phyloP scores from a whole-genome alignment of 2,797 vertebrate species.

The Huso huso region DNA sequence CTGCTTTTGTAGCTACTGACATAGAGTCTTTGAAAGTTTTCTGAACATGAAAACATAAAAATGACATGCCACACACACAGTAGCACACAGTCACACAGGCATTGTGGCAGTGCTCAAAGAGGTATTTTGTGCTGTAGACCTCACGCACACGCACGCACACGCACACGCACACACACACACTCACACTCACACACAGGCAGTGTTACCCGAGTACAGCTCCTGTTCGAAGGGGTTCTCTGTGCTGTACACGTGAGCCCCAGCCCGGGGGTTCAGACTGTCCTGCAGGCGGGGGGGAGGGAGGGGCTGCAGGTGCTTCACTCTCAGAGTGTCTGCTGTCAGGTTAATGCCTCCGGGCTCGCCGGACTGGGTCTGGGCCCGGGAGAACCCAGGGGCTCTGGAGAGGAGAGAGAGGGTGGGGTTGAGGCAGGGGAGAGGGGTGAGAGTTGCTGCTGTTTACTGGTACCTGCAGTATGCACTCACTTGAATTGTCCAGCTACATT shows the following conservation, averaged over 20 bases:
- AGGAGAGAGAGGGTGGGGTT: neutral
- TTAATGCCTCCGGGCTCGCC: slow-evolving; percentile 30
- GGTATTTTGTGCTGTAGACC: too few relatives aligned
- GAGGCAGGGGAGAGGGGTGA: neutral
- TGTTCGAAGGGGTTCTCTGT: slow-evolving; percentile 51
- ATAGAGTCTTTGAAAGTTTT: neutral
- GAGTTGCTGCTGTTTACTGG: neutral
- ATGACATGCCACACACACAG: neutral
- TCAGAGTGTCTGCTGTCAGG: slow-evolving; percentile 26
- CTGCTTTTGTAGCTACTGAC: neutral
- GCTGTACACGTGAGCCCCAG: slow-evolving; percentile 37
- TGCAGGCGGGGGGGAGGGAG: slow-evolving; percentile 17
- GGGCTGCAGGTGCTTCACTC: slow-evolving; percentile 18
- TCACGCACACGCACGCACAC: too few relatives aligned
- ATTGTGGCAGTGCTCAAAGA: too few relatives aligned
- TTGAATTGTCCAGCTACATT: neutral
- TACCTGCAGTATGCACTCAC: neutral
- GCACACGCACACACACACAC: neutral
- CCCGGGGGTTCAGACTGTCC: slow-evolving; percentile 31
- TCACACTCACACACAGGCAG: neutral
- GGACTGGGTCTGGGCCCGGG: slow-evolving; percentile 17
- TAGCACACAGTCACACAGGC: neutral
- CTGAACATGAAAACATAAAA: neutral
- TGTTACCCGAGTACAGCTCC: slow-evolving; percentile 55
- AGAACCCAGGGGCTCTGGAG: slow-evolving; percentile 39